These are phyloP conservation scores for Hydrotaea diabolus DNA, from an alignment of 2,888 invertebrate genomes.

Conservation along the genomic window DNA sequence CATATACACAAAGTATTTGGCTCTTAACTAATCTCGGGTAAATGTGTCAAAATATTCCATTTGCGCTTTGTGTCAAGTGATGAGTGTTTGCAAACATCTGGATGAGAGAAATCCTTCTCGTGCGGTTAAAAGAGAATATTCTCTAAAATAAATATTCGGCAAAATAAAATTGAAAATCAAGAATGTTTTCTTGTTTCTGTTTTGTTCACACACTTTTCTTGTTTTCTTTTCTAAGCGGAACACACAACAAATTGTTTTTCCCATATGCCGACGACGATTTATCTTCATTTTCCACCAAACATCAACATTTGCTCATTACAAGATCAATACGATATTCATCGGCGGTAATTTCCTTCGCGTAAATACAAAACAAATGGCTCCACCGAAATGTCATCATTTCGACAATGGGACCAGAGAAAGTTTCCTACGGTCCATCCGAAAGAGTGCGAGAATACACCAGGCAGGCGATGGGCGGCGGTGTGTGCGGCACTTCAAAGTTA, in stretches of 20 bases:
- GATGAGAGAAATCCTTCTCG: too few species aligned
- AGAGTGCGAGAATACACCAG: not conserved
- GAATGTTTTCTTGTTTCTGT: not conserved
- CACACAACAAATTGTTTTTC: conserved; percentile 15
- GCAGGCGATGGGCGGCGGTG: not conserved
- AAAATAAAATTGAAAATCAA: not conserved
- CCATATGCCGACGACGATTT: not conserved
- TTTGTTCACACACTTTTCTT: not conserved
- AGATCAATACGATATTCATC: conserved; percentile 20
- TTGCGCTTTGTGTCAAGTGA: too few species aligned
- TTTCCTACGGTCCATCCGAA: not conserved
- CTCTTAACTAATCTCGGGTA: too few species aligned
- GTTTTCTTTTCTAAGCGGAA: conserved; percentile 1
- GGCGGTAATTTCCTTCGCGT: not conserved
- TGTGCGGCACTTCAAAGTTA: not conserved
- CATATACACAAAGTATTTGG: too few species aligned
- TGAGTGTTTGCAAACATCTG: not conserved
- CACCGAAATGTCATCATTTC: conserved; percentile 15
- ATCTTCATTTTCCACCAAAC: not conserved
- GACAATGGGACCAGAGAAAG: not conserved
- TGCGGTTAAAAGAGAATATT: too few species aligned
- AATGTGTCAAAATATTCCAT: too few species aligned
- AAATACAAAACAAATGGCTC: not conserved
- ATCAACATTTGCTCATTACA: conserved; percentile 3
- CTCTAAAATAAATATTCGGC: too few species aligned